Evolutionary conservation across 37 sponge, comb jelly and placozoan genomes (phyloP), one percentile per base, ranked within the genome.

Genomic region (Ephydatia muelleri): DNA sequence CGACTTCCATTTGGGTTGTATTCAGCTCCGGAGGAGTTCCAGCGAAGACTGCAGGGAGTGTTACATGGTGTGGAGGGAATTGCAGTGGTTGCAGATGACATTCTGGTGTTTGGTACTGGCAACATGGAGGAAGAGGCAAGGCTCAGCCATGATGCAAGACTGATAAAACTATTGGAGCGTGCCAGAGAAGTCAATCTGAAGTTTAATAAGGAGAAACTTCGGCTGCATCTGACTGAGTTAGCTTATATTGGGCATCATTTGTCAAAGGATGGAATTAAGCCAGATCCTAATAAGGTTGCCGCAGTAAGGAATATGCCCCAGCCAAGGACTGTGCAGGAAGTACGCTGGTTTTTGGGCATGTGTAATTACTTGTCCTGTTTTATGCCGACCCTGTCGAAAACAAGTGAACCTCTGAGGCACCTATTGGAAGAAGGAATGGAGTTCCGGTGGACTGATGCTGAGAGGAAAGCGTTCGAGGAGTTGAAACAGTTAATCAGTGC

Each of bases 1-100:
- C 27, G 77, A 13, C 33, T 85, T 43, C 85, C 85, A 31, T 85
- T 85, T 67, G 85, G 79, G 19, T 67, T 85, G n/a, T 68, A 48
- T 27, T 74, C 39, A 22, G 78, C 85, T 22, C 85, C 78, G 38
- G 85, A 85, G 48, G 66, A 78, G 9, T 78, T 85, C 40, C 71
- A 85, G 38, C 14, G 76, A 34, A 34, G 43, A 70, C 64, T 85
- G 85, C 28, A 49, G 3, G 22, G 14, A 38, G 39, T 68, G 28
- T 48, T 79, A 13, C 65, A 82, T 33, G 83, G 78, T 29, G 70
- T 67, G 30, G 77, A 38, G 38, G 83, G 88, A 32, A 83, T 88
- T 30, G 32, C 64, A 16, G 73, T 37, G 73, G 30, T 82, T 14
- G 43, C 82, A 32, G 81, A 88, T 43, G 83, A 88, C 49, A 76